These are phyloP conservation scores for Tachysurus vachellii DNA, from an alignment of 2,113 vertebrate species.

Conservation along the genomic window DNA sequence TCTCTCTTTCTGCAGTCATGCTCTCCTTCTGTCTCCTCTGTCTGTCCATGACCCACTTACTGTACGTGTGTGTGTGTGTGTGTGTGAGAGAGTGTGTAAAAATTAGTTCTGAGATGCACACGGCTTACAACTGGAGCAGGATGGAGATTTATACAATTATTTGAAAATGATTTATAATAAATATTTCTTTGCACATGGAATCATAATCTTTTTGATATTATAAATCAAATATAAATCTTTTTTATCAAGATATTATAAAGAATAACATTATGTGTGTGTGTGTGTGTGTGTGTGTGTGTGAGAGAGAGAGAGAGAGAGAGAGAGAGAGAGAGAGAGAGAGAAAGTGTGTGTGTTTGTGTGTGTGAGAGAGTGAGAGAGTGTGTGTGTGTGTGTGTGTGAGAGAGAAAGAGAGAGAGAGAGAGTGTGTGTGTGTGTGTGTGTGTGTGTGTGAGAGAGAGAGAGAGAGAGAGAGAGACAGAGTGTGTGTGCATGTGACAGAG, in stretches of 20 bases:
- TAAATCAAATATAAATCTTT: no score
- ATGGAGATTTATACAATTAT: not conserved
- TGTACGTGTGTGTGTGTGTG: not conserved
- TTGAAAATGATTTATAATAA: no score
- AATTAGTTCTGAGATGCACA: slow-evolving; percentile 8
- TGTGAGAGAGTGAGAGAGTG: no score
- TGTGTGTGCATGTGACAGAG: slow-evolving; percentile 40
- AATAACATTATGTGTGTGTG: no score
- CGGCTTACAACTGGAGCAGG: slow-evolving; percentile 11
- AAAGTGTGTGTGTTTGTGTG: not conserved
- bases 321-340: no score
- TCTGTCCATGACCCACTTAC: slow-evolving; percentile 47
- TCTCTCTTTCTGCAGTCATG: not conserved
- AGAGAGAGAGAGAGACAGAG: not conserved
- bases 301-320: no score
- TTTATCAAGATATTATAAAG: no score
- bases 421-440: no score
- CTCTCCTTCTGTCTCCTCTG: slow-evolving; percentile 39
- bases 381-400: not conserved
- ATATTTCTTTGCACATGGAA: not conserved
- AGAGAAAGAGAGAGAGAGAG: no score
- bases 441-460: slow-evolving; percentile 7
- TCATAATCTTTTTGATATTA: no score
- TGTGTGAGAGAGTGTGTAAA: not conserved
- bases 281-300: not conserved